Evolutionary conservation across 2,888 invertebrate genomes (phyloP).

Genomic region (Rhogogaster chlorosoma): DNA sequence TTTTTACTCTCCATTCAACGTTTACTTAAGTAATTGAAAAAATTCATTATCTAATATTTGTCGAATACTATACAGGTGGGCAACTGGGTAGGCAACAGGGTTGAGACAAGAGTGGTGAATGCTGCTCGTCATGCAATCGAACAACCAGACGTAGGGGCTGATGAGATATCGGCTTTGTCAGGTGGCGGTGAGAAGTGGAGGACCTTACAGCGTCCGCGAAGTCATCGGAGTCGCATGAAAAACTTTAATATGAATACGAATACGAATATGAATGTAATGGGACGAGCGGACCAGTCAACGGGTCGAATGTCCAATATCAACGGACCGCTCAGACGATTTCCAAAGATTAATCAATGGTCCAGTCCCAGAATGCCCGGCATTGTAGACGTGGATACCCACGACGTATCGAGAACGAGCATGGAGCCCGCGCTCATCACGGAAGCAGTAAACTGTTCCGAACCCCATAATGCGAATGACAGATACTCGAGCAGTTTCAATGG

Average conservation of each 20-base stretch:
- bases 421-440: neutral
- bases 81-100: neutral
- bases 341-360: neutral
- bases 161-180: neutral
- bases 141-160: neutral
- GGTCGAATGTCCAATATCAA: neutral
- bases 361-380: neutral
- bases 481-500: constrained; percentile 55
- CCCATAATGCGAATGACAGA: constrained; percentile 45
- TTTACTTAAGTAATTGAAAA: neutral
- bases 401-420: neutral
- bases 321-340: neutral
- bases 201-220: neutral
- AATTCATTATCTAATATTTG: neutral
- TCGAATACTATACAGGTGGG: neutral
- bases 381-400: too few relatives aligned
- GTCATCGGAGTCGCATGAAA: neutral
- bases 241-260: neutral
- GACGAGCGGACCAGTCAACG: neutral
- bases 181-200: constrained; percentile 17
- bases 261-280: neutral
- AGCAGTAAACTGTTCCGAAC: neutral
- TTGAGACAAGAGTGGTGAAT: neutral
- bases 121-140: neutral
- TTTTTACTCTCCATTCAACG: neutral